phyloP scores from a whole-genome alignment of 2,888 invertebrate species.

The Drosophila multiciliata region DNA sequence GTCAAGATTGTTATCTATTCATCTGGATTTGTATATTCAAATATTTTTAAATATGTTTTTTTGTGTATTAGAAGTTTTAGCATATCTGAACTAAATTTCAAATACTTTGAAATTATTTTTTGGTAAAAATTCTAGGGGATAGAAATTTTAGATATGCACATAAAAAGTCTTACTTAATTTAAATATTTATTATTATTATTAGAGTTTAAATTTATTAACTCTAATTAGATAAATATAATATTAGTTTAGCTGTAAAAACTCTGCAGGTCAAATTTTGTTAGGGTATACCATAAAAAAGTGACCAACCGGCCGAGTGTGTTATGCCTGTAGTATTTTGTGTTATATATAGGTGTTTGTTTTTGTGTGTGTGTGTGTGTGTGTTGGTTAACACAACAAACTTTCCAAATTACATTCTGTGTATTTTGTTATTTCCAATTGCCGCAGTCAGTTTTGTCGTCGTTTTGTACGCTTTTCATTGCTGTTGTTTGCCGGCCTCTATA shows the following conservation, averaged over 20 bases:
- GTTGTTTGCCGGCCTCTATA: conserved; percentile 36
- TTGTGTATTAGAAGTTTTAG: background rate
- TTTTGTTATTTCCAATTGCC: conserved; percentile 36
- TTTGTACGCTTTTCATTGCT: background rate
- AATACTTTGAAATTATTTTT: no score
- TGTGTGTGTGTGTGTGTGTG: conserved; percentile 13
- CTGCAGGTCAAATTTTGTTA: background rate
- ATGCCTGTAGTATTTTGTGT: conserved; percentile 5
- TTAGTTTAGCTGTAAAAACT: background rate
- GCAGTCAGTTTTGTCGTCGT: conserved; percentile 17
- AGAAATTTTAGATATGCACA: background rate
- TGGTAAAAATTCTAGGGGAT: no score
- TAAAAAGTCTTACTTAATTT: background rate
- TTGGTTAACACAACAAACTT: conserved; percentile 70
- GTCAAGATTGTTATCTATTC: background rate
- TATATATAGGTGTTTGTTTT: conserved; percentile 1
- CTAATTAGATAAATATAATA: background rate
- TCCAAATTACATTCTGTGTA: conserved; percentile 73
- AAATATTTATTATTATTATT: background rate
- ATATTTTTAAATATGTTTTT: background rate
- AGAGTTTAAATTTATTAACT: background rate
- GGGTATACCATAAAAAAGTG: conserved; percentile 45
- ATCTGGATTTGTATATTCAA: background rate
- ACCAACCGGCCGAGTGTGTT: conserved; percentile 51
- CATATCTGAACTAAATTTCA: no score